phyloP scores from a whole-genome alignment of 2,113 vertebrate genomes.

The Lichenostomus cassidix region DNA sequence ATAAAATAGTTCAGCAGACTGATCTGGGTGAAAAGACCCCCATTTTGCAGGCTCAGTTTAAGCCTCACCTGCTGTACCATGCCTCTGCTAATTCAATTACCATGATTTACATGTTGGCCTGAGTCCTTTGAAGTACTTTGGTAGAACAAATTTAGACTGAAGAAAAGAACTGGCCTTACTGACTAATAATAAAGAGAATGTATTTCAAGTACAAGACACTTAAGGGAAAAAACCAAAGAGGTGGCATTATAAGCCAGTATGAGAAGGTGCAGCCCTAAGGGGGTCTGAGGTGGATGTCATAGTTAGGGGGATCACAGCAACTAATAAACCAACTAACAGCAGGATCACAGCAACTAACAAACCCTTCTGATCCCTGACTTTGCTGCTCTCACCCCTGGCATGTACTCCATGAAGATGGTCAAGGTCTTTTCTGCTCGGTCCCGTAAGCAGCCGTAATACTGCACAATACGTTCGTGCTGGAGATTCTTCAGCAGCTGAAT shows the following conservation, averaged over 20 bases:
- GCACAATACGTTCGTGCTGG: constrained; percentile 92
- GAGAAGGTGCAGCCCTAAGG: not conserved
- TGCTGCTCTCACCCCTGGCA: constrained; percentile 87
- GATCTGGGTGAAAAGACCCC: not conserved
- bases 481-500: constrained; percentile 96
- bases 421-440: constrained; percentile 91
- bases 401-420: constrained; percentile 98
- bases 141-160: not conserved
- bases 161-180: not conserved
- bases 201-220: not conserved
- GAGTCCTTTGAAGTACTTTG: not conserved
- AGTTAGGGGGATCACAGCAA: not conserved
- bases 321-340: not conserved
- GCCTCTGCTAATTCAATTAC: not conserved
- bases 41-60: not conserved
- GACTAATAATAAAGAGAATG: not conserved
- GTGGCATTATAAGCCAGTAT: not conserved
- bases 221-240: not conserved
- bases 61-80: not conserved
- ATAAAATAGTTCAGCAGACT: not conserved
- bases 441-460: constrained; percentile 91
- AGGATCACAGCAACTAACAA: not conserved
- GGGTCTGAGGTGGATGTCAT: not conserved
- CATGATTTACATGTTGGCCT: not conserved
- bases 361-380: not conserved